Evolutionary conservation across 2,113 vertebrate species (phyloP).

Genomic region (Pycnonotus jocosus): DNA sequence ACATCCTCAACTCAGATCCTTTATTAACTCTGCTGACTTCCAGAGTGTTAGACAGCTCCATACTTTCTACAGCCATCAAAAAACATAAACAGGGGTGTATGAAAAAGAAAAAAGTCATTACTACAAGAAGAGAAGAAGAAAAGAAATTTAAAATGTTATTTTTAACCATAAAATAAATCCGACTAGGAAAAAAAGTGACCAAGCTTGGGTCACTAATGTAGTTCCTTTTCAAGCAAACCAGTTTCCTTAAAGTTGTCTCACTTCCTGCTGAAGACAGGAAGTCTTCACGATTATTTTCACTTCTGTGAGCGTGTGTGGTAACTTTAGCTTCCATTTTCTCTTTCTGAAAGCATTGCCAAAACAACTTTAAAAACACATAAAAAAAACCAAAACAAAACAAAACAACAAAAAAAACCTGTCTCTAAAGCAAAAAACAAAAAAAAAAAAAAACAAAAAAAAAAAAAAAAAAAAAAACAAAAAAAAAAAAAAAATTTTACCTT

Average conservation of each 20-base stretch:
- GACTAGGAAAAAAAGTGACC: neutral
- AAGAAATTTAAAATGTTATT: neutral
- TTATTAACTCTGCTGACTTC: neutral
- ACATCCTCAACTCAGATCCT: neutral
- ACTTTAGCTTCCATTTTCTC: neutral
- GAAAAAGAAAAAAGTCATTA: neutral
- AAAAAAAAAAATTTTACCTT: neutral
- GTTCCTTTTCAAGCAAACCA: neutral
- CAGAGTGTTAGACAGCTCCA: neutral
- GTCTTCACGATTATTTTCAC: neutral
- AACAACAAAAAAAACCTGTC: neutral
- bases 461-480: neutral
- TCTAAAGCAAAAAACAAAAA: neutral
- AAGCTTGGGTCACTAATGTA: neutral
- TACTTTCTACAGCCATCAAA: neutral
- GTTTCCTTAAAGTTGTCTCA: neutral
- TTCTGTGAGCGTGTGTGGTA: neutral
- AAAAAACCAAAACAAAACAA: too few species aligned
- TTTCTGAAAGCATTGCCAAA: neutral
- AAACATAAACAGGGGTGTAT: neutral
- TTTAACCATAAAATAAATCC: neutral
- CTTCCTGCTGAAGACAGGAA: neutral
- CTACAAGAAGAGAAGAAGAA: neutral
- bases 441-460: neutral
- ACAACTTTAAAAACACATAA: neutral